phyloP scores from a whole-genome alignment of 2,113 vertebrate genomes.

The Hippocampus barbouri region DNA sequence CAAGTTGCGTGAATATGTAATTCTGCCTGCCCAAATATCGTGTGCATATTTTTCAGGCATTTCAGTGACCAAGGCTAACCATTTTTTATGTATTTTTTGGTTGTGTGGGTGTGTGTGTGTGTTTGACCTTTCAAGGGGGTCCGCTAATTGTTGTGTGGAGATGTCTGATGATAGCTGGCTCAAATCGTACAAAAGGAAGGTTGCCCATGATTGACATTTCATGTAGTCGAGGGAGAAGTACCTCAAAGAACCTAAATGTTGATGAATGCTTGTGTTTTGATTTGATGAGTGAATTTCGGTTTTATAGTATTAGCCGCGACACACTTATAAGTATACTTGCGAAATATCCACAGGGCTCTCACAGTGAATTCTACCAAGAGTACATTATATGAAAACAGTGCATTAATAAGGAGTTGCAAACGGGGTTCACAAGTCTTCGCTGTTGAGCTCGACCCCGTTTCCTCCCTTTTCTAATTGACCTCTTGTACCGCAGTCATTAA shows the following conservation, averaged over 20 bases:
- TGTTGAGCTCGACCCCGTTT: constrained; percentile 40
- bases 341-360: not conserved
- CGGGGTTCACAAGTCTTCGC: constrained; percentile 14
- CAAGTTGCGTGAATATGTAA: not conserved
- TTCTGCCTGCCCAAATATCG: not conserved
- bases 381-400: not conserved
- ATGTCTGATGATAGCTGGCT: constrained; percentile 48
- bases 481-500: constrained; percentile 41
- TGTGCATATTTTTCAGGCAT: not conserved
- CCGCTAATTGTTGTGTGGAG: constrained; percentile 34
- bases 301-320: constrained; percentile 37
- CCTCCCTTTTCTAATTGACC: constrained; percentile 30
- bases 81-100: not conserved
- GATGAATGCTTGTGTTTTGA: constrained; percentile 43
- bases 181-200: constrained; percentile 24
- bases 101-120: not conserved
- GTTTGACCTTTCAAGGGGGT: constrained; percentile 13
- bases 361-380: not conserved
- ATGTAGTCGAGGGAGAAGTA: constrained; percentile 31
- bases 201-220: constrained; percentile 20
- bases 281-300: constrained; percentile 30
- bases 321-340: no score
- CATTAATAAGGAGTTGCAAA: not conserved
- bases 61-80: not conserved
- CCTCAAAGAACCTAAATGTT: constrained; percentile 47